phyloP scores from a whole-genome alignment of 2,797 vertebrate species.

The Glossophaga mutica region DNA sequence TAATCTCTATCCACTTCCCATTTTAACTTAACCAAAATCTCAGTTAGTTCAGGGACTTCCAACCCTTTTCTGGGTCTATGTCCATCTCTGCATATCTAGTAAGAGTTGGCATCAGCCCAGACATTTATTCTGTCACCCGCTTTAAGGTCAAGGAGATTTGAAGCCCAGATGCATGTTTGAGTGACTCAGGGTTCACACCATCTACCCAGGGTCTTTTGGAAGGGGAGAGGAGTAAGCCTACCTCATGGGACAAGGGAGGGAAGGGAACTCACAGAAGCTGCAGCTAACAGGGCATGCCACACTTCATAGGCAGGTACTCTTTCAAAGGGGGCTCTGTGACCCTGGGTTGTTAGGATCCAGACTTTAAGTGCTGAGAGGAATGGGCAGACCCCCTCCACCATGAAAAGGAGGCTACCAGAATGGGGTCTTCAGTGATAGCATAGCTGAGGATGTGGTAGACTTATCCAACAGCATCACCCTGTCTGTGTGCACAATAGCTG shows the following conservation, averaged over 20 bases:
- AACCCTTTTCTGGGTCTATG: background rate
- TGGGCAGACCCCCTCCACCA: too few relatives aligned
- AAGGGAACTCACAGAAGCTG: background rate
- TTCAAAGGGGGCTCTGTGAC: background rate
- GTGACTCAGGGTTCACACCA: background rate
- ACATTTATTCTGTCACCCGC: background rate
- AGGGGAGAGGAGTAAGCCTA: too few relatives aligned
- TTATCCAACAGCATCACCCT: background rate
- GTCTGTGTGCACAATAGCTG: fast-evolving
- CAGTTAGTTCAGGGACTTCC: background rate
- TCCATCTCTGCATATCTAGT: background rate
- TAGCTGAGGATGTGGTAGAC: too few relatives aligned
- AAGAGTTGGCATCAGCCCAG: background rate
- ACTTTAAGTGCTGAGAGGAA: background rate
- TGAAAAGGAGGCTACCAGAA: background rate
- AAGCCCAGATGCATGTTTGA: background rate
- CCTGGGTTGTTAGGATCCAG: background rate
- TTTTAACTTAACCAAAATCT: background rate
- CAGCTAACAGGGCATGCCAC: background rate
- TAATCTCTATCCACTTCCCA: background rate
- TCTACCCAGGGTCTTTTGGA: background rate
- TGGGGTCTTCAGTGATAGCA: background rate
- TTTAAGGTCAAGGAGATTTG: background rate
- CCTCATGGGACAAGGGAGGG: background rate
- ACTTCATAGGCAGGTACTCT: background rate